A percentile compares a stretch with the other conserved stretches of the same genome.
Conservation (phyloP, 2,797 vertebrate genomes). For the Euphonia xanthogaster region DNA sequence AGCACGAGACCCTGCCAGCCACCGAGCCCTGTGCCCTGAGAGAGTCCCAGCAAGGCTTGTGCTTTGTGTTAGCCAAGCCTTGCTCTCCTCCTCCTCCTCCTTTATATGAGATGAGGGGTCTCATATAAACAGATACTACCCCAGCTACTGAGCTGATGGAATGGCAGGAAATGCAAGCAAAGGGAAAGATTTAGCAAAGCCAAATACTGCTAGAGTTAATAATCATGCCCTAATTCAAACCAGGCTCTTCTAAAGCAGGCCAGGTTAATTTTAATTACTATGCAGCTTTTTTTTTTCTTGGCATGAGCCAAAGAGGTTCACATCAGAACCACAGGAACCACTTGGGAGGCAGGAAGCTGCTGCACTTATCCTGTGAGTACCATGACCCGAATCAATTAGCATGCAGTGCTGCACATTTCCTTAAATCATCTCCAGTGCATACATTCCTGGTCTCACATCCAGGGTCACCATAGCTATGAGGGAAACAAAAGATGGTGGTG, state of each 20-base stretch:
- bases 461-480: slow-evolving; percentile 23
- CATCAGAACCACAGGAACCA: neutral
- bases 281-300: neutral
- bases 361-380: neutral
- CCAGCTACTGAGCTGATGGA: neutral
- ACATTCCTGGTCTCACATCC: slow-evolving; percentile 10
- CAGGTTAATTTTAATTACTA: slow-evolving; percentile 38
- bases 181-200: neutral
- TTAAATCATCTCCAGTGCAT: slow-evolving; percentile 19
- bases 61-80: neutral
- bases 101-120: neutral
- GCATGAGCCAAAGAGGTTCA: neutral
- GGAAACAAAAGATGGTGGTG: neutral
- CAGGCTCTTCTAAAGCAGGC: slow-evolving; percentile 4
- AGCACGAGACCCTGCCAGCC: accelerated
- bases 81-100: neutral
- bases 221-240: slow-evolving; percentile 33
- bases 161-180: neutral
- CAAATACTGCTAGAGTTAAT: neutral
- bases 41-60: neutral
- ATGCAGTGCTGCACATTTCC: neutral
- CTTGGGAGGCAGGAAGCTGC: slow-evolving; percentile 33
- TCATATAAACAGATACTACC: neutral
- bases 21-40: neutral
- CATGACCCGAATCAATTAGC: slow-evolving; percentile 9